These are phyloP conservation scores for Eleginops maclovinus DNA, from an alignment of 2,113 vertebrate genomes.

Conservation along the genomic window DNA sequence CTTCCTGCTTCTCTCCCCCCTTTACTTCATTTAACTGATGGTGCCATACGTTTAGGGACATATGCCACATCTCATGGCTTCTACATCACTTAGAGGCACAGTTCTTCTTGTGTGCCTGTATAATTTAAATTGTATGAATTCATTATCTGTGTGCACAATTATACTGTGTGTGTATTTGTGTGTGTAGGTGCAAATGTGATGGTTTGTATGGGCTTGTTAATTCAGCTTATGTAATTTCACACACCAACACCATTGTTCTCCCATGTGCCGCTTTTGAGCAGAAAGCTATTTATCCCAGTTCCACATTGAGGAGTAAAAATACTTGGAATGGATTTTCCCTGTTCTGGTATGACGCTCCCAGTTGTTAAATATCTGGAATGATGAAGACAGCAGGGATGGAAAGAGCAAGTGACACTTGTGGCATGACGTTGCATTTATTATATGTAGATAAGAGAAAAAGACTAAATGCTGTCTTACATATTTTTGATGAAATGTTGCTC, in stretches of 20 bases:
- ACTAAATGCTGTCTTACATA: neutral
- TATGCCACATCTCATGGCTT: slow-evolving; percentile 17
- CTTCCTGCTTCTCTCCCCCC: neutral
- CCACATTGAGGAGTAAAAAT: slow-evolving; percentile 32
- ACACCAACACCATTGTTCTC: slow-evolving; percentile 11
- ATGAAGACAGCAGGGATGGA: slow-evolving; percentile 6
- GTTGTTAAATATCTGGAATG: slow-evolving; percentile 19
- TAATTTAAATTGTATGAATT: slow-evolving; percentile 62
- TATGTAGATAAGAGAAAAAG: neutral
- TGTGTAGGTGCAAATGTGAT: slow-evolving; percentile 7
- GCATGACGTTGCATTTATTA: slow-evolving; percentile 15
- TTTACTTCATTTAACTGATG: slow-evolving; percentile 22
- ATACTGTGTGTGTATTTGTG: neutral
- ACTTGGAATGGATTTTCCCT: slow-evolving; percentile 32
- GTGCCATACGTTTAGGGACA: slow-evolving; percentile 31
- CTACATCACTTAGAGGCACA: slow-evolving; percentile 36
- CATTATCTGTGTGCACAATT: slow-evolving; percentile 42
- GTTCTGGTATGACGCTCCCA: neutral
- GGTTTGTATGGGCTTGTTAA: slow-evolving; percentile 30
- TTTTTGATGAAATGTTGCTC: neutral
- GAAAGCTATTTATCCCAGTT: slow-evolving; percentile 33
- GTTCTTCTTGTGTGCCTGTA: slow-evolving; percentile 35
- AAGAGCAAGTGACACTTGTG: neutral
- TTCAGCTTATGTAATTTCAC: slow-evolving; percentile 50
- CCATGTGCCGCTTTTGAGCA: slow-evolving; percentile 39